Conservation (phyloP, 2,888 invertebrate species). For the Drosophila pseudotakahashii region DNA sequence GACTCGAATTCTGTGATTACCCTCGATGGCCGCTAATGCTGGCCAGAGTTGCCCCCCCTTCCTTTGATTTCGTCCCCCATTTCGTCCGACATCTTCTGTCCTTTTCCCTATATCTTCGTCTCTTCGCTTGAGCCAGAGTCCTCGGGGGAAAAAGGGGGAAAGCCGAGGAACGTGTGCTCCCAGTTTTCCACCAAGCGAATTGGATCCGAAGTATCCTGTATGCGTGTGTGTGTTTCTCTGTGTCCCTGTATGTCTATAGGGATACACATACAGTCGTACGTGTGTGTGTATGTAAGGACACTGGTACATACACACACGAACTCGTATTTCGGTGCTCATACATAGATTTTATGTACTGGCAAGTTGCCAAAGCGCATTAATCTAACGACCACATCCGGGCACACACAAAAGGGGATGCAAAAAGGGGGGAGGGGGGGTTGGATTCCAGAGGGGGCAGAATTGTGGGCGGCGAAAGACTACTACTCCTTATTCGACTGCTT, state of each 20-base stretch:
- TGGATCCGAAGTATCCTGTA: slow-evolving; percentile 26
- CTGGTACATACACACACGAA: slow-evolving; percentile 22
- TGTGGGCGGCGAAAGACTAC: slow-evolving; percentile 15
- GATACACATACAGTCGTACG: no score
- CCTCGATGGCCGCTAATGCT: slow-evolving; percentile 27
- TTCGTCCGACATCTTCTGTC: slow-evolving; percentile 7
- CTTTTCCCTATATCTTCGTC: slow-evolving; percentile 27
- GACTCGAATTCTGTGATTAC: not conserved
- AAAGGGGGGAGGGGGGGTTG: not conserved
- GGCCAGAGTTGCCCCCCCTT: slow-evolving; percentile 19
- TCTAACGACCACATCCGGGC: slow-evolving; percentile 78
- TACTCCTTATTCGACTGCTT: slow-evolving; percentile 37
- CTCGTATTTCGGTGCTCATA: slow-evolving; percentile 52
- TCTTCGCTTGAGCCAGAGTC: slow-evolving; percentile 30
- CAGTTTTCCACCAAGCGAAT: slow-evolving; percentile 27
- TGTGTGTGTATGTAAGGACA: slow-evolving; percentile 21
- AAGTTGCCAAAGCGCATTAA: slow-evolving; percentile 78
- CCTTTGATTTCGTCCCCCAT: slow-evolving; percentile 1
- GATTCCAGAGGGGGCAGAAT: slow-evolving; percentile 1
- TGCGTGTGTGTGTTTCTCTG: not conserved
- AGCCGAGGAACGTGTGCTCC: slow-evolving; percentile 35
- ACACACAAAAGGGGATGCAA: slow-evolving; percentile 45
- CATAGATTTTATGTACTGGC: slow-evolving; percentile 78
- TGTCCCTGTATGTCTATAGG: slow-evolving; percentile 9
- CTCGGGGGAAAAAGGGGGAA: slow-evolving; percentile 2